A percentile compares a stretch with the other conserved stretches of the same genome.
These are phyloP conservation scores for Melipona bicolor DNA, from an alignment of 2,888 invertebrate species.

Conservation along the genomic window DNA sequence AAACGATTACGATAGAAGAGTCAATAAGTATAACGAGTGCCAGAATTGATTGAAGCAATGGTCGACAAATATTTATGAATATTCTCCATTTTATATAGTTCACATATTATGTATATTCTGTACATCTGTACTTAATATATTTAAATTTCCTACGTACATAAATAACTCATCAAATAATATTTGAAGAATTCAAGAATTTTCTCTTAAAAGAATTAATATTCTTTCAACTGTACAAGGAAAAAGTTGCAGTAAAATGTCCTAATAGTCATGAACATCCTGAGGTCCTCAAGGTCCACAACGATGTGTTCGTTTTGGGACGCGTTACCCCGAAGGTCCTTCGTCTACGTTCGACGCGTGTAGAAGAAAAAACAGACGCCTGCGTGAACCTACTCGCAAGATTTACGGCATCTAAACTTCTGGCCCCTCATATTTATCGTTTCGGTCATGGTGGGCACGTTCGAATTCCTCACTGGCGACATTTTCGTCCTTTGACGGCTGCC, in stretches of 20 bases:
- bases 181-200: background rate
- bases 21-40: no score
- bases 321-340: constrained; percentile 29
- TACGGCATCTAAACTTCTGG: constrained; percentile 74
- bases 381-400: constrained; percentile 66
- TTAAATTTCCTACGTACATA: background rate
- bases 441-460: constrained; percentile 54
- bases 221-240: background rate
- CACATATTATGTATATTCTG: background rate
- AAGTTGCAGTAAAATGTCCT: background rate
- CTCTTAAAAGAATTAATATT: background rate
- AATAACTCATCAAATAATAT: background rate
- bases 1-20: no score
- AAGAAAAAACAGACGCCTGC: constrained; percentile 55
- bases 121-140: background rate
- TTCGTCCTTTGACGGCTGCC: constrained; percentile 52
- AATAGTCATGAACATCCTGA: constrained; percentile 21
- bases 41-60: no score
- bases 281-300: constrained; percentile 10
- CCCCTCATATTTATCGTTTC: constrained; percentile 67
- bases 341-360: constrained; percentile 42
- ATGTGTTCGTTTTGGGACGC: constrained; percentile 30
- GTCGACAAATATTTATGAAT: no score
- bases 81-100: no score
- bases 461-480: constrained; percentile 54